Evolutionary conservation across 2,797 vertebrate species (phyloP), one percentile per base, ranked within the genome.

Genomic region (Aphelocoma californica): DNA sequence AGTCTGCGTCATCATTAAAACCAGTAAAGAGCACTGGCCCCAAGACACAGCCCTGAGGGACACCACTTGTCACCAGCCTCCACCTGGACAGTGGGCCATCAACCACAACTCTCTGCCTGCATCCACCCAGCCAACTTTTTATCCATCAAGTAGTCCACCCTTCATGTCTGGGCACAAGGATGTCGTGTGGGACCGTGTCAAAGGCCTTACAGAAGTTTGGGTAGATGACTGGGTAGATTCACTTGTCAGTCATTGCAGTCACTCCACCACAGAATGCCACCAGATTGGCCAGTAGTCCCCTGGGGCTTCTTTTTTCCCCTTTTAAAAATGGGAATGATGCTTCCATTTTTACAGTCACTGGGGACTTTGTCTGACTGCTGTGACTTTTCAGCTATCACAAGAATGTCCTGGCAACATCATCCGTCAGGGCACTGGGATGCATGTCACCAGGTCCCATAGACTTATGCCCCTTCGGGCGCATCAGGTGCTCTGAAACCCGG

Each of bases 181-280:
- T 36, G 12, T 9, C 8, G 1, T 28, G 18, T 48, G 18, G 16
- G 7, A 42, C 10, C 0, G 0, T 44, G 51, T 8, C 36, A 87
- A 44, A 71, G 36, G 12, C 18, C 34, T 56, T 9, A 34, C 10
- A 71, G 21, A 48, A 34, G 4, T 62, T 48, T 18, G 23, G 21
- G 21, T 18, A 34, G 18, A 50, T 64, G 31, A 36, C 18, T 1
- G 1, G 6, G 28, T 26, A 32, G 18, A 21, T 64, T 42, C 34
- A 21, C 18, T 36, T 50, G 32, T 36, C 44, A 48, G 4, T 26
- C 7, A 0, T 21, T 26, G 34, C 36, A 64, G 50, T 57, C 28
- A 28, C 32, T 28, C 25, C 20, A n/a, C n/a, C 20, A 40, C 23
- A 64, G 44, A 50, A 36, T 36, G 36, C 32, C 50, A 57, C 36